Percentiles rank a stretch among this genome's conserved stretches.
Evolutionary conservation across 2,888 invertebrate species (phyloP).

Genomic region (Cecidostiba fungosa): DNA sequence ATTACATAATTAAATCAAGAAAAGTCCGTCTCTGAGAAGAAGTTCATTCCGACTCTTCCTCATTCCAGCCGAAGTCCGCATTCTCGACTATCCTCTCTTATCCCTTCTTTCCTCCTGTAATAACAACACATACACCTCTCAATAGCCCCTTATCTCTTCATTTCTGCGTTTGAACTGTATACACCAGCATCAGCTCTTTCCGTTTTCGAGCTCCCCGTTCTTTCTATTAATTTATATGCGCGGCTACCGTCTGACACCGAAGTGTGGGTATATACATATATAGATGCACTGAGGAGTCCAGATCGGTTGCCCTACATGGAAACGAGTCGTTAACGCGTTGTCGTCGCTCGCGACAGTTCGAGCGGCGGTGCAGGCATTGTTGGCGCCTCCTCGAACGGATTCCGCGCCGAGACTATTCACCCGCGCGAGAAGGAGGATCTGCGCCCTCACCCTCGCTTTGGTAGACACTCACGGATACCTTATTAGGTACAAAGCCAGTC

Average conservation of each 20-base stretch:
- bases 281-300: conserved; percentile 1
- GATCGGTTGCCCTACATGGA: conserved; percentile 71
- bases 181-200: neutral
- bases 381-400: conserved; percentile 51
- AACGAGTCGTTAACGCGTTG: conserved; percentile 74
- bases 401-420: conserved; percentile 13
- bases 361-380: conserved; percentile 49
- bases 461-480: neutral
- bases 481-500: conserved; percentile 46
- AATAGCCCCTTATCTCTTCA: conserved; percentile 23
- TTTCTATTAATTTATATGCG: conserved; percentile 44
- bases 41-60: conserved; percentile 44
- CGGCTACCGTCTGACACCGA: neutral
- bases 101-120: conserved; percentile 30
- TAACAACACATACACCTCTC: conserved; percentile 20
- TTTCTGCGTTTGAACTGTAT: neutral
- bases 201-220: neutral
- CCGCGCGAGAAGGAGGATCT: neutral
- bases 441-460: conserved; percentile 4
- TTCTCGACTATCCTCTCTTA: conserved; percentile 28
- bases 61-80: conserved; percentile 47
- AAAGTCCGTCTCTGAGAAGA: neutral
- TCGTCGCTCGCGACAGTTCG: conserved; percentile 65
- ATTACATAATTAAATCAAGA: conserved; percentile 61
- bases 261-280: neutral